These are phyloP conservation scores for Brenthis hecate DNA, from an alignment of 2,888 invertebrate genomes.

Conservation along the genomic window DNA sequence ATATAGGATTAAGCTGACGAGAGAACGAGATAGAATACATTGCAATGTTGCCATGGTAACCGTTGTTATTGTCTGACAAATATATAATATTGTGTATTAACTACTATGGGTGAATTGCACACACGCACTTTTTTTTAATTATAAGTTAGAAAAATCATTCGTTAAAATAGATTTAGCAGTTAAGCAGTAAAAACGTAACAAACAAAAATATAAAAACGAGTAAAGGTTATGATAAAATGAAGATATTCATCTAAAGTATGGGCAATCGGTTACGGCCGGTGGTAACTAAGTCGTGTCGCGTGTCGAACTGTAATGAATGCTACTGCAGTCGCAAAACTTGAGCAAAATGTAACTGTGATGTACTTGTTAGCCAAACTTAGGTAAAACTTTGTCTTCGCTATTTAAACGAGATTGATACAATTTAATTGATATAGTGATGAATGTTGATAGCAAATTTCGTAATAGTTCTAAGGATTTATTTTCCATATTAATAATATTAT, in stretches of 20 bases:
- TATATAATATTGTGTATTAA: too few relatives aligned
- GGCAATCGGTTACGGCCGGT: background rate
- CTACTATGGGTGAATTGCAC: too few relatives aligned
- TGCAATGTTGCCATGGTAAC: too few relatives aligned
- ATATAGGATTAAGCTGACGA: too few relatives aligned
- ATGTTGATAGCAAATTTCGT: slow-evolving; percentile 14
- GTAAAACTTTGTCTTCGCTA: slow-evolving; percentile 29
- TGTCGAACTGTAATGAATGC: slow-evolving; percentile 47
- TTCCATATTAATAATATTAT: too few relatives aligned
- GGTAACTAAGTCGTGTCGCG: slow-evolving; percentile 38
- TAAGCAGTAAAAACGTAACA: background rate
- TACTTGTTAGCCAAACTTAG: slow-evolving; percentile 57
- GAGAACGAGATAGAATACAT: too few relatives aligned
- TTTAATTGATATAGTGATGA: slow-evolving; percentile 27
- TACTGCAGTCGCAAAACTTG: slow-evolving; percentile 56
- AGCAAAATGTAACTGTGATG: slow-evolving; percentile 62
- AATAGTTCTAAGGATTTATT: background rate
- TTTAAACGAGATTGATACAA: slow-evolving; percentile 33
- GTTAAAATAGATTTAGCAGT: background rate
- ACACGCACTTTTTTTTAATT: too few relatives aligned
- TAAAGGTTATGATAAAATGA: background rate
- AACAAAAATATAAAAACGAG: too few relatives aligned
- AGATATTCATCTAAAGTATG: background rate
- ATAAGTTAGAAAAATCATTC: background rate
- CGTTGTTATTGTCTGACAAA: too few relatives aligned